Conservation (phyloP, 2,113 vertebrate genomes). For the Suncus etruscus region DNA sequence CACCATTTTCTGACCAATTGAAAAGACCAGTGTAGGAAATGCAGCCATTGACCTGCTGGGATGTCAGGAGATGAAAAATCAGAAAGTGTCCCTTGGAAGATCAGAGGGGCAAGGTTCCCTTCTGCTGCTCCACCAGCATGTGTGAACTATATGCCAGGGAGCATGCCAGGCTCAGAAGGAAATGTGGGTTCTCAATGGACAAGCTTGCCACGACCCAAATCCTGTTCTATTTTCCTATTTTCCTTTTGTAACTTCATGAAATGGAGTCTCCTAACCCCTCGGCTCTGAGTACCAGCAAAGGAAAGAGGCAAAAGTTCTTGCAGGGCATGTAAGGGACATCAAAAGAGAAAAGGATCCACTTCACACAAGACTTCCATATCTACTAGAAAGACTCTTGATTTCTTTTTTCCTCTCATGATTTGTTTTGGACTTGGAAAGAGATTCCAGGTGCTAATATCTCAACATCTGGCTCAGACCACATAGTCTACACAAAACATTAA, state of each 20-base stretch:
- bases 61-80: constrained; percentile 13
- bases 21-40: background rate
- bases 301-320: background rate
- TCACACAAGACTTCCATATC: background rate
- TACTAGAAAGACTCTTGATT: background rate
- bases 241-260: background rate
- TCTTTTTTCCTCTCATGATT: background rate
- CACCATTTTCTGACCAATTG: background rate
- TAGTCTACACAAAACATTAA: constrained; percentile 24
- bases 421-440: constrained; percentile 33
- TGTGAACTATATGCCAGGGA: fast-evolving
- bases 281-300: constrained; percentile 10
- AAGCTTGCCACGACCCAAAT: background rate
- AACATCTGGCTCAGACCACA: constrained; percentile 15
- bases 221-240: background rate
- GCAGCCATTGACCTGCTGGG: background rate
- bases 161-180: background rate
- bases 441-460: constrained; percentile 43
- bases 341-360: background rate
- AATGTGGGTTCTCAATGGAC: background rate
- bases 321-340: no score
- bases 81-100: background rate
- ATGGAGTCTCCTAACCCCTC: background rate
- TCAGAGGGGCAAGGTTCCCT: no score
- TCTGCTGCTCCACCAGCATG: background rate